phyloP scores from a whole-genome alignment of 2,888 invertebrate genomes.

The Phaonia tiefii region DNA sequence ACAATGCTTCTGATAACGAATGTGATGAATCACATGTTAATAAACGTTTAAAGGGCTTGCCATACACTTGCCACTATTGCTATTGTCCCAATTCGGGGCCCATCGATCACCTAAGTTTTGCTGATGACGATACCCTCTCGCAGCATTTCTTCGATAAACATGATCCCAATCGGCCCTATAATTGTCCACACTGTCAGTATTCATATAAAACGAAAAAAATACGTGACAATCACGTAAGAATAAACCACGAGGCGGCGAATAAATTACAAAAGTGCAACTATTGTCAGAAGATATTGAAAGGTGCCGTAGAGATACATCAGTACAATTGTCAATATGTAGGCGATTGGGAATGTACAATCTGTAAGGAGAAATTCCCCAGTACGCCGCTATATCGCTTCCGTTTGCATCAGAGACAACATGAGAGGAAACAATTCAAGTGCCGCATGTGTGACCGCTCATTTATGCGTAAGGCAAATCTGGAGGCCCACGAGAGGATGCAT shows the following conservation, averaged over 20 bases:
- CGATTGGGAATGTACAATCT: slow-evolving; percentile 68
- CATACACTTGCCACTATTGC: slow-evolving; percentile 70
- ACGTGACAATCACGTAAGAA: slow-evolving; percentile 65
- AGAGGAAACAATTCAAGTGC: slow-evolving; percentile 63
- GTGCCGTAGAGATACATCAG: slow-evolving; percentile 62
- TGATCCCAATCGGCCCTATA: slow-evolving; percentile 69
- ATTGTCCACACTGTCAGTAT: slow-evolving; percentile 67
- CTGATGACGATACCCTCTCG: slow-evolving; percentile 66
- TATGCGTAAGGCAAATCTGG: slow-evolving; percentile 64
- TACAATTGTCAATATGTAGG: slow-evolving; percentile 65
- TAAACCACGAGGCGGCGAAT: slow-evolving; percentile 49
- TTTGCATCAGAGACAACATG: slow-evolving; percentile 68
- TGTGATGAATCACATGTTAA: slow-evolving; percentile 48
- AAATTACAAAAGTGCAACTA: slow-evolving; percentile 60
- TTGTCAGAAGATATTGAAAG: slow-evolving; percentile 62
- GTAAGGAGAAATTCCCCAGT: slow-evolving; percentile 61
- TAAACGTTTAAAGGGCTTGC: slow-evolving; percentile 57
- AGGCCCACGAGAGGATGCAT: slow-evolving; percentile 67
- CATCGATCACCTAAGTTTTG: slow-evolving; percentile 66
- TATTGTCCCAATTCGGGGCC: slow-evolving; percentile 60
- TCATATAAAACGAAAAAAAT: slow-evolving; percentile 56
- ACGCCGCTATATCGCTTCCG: slow-evolving; percentile 66
- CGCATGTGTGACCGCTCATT: slow-evolving; percentile 65
- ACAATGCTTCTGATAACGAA: slow-evolving; percentile 32
- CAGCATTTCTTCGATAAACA: slow-evolving; percentile 70